A percentile compares a stretch with the other conserved stretches of the same genome.
phyloP scores from a whole-genome alignment of 2,888 invertebrate genomes.

The Mimas tiliae region DNA sequence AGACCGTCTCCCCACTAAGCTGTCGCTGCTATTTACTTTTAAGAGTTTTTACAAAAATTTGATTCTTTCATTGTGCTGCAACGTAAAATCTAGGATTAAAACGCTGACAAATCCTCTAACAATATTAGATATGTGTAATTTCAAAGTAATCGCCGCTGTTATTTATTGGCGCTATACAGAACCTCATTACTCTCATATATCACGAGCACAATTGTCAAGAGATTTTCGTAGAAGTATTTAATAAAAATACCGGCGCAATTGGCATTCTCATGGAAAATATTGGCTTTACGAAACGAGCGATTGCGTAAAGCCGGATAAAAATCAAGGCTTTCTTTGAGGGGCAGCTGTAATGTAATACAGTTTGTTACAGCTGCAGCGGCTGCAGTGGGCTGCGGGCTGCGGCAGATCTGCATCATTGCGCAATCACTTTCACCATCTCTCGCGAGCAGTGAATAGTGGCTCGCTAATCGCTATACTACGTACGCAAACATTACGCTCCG shows the following conservation, averaged over 20 bases:
- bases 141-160: neutral
- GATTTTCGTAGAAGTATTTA: neutral
- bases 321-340: slow-evolving; percentile 33
- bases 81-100: neutral
- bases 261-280: neutral
- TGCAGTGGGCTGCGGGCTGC: slow-evolving; percentile 48
- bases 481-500: slow-evolving; percentile 42
- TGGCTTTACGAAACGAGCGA: neutral
- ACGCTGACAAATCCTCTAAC: neutral
- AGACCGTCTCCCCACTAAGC: too few relatives aligned
- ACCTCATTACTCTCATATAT: neutral
- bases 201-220: slow-evolving; percentile 1
- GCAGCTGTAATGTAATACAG: slow-evolving; percentile 34
- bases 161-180: neutral
- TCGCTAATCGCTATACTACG: slow-evolving; percentile 48
- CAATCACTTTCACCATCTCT: slow-evolving; percentile 77
- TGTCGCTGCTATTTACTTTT: too few relatives aligned
- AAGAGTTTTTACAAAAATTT: too few relatives aligned
- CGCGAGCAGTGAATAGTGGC: slow-evolving; percentile 37
- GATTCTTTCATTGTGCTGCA: too few relatives aligned
- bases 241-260: neutral
- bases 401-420: slow-evolving; percentile 68
- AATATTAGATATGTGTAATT: neutral
- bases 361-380: slow-evolving; percentile 54
- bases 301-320: slow-evolving; percentile 1